These are phyloP conservation scores for Puffinus mauretanicus DNA, from an alignment of 2,113 vertebrate genomes.

Conservation along the genomic window DNA sequence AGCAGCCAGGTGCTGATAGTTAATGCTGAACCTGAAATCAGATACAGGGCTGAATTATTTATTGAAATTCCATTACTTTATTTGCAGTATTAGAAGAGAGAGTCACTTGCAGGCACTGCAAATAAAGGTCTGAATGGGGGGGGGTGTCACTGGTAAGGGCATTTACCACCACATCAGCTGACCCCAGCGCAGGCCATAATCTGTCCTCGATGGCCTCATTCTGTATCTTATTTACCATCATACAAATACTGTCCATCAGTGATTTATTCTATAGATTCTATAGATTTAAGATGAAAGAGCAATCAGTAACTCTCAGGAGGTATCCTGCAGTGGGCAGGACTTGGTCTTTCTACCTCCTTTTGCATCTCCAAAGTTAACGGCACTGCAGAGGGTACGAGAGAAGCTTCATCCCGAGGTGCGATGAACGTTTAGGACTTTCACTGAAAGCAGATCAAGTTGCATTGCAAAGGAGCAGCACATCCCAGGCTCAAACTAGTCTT, in stretches of 20 bases:
- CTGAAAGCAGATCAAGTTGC: background rate
- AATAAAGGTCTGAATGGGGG: background rate
- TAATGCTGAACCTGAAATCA: slow-evolving; percentile 68
- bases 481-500: background rate
- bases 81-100: slow-evolving; percentile 32
- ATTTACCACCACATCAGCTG: background rate
- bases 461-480: background rate
- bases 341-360: background rate
- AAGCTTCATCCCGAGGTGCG: rapidly evolving
- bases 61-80: slow-evolving; percentile 80
- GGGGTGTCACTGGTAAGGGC: background rate
- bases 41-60: slow-evolving; percentile 77
- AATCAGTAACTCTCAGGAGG: no score
- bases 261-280: background rate
- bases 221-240: background rate
- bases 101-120: background rate
- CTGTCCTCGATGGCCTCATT: background rate
- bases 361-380: background rate
- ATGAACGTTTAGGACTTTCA: background rate
- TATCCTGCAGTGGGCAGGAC: background rate
- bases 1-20: slow-evolving; percentile 73
- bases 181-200: background rate
- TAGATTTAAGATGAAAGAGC: background rate
- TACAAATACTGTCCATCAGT: background rate
- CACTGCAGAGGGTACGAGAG: background rate